Conservation (phyloP, 2,113 vertebrate species). For the Chaetops frenatus region DNA sequence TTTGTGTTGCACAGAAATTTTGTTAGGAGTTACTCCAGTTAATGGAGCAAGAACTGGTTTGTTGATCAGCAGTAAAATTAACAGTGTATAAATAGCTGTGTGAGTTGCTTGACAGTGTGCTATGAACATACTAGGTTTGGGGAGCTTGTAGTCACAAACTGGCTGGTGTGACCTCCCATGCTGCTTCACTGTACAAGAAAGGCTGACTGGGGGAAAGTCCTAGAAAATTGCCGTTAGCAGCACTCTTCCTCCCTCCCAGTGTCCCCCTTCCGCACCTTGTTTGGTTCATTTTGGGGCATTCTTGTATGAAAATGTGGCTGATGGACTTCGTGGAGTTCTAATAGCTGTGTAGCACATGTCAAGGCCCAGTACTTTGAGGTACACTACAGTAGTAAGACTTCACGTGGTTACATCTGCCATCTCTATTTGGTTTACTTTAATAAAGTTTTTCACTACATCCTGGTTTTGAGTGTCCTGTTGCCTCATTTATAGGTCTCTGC, state of each 20-base stretch:
- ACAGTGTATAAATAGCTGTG: not conserved
- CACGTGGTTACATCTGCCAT: not conserved
- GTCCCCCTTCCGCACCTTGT: fast-evolving
- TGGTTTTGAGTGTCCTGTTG: not conserved
- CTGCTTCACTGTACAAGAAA: not conserved
- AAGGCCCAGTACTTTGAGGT: not conserved
- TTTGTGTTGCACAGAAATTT: not conserved
- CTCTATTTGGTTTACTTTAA: not conserved
- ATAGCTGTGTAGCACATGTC: not conserved
- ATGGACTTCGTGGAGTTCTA: not conserved
- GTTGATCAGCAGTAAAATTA: not conserved
- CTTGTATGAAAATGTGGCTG: not conserved
- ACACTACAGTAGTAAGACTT: not conserved
- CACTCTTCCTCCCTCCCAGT: too few relatives aligned
- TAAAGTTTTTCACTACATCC: not conserved
- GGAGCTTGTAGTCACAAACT: not conserved
- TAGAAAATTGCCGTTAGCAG: not conserved
- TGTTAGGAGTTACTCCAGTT: not conserved
- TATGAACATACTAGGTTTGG: fast-evolving
- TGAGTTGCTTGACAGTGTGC: not conserved
- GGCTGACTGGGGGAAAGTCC: not conserved
- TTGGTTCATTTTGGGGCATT: not conserved
- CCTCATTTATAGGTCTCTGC: not conserved
- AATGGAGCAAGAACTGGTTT: not conserved
- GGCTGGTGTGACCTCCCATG: not conserved